These are phyloP conservation scores for Phaetusa simplex DNA, from an alignment of 2,113 vertebrate genomes.

Conservation along the genomic window DNA sequence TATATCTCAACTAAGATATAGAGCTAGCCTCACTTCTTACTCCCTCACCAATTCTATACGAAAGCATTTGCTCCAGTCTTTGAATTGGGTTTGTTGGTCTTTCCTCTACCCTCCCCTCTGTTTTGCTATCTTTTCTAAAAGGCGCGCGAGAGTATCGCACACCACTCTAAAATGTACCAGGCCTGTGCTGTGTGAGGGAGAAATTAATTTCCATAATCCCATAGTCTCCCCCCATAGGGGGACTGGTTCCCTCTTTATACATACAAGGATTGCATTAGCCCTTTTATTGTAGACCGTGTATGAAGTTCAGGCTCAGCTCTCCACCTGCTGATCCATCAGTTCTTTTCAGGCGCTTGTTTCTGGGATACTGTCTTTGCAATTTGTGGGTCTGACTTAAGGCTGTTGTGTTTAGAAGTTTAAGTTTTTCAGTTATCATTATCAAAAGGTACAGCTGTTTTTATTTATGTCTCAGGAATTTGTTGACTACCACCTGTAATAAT, in stretches of 20 bases:
- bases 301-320: not conserved
- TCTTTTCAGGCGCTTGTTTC: not conserved
- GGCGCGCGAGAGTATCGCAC: fast-evolving
- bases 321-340: not conserved
- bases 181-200: not conserved
- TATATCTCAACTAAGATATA: not conserved
- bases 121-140: not conserved
- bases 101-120: not conserved
- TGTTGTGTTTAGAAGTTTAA: not conserved
- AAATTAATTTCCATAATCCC: not conserved
- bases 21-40: not conserved
- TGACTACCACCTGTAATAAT: not conserved
- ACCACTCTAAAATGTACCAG: not conserved
- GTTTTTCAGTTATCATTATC: not conserved
- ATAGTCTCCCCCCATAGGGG: not conserved
- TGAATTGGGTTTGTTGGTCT: not conserved
- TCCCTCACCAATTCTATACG: not conserved
- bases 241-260: not conserved
- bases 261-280: not conserved
- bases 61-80: not conserved
- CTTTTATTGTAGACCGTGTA: not conserved
- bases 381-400: not conserved
- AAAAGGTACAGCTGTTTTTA: not conserved
- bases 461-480: not conserved
- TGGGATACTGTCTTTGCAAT: not conserved